Evolutionary conservation across 2,797 vertebrate genomes (phyloP), one percentile per base, ranked within the genome.

Genomic region (Typhlichthys subterraneus): DNA sequence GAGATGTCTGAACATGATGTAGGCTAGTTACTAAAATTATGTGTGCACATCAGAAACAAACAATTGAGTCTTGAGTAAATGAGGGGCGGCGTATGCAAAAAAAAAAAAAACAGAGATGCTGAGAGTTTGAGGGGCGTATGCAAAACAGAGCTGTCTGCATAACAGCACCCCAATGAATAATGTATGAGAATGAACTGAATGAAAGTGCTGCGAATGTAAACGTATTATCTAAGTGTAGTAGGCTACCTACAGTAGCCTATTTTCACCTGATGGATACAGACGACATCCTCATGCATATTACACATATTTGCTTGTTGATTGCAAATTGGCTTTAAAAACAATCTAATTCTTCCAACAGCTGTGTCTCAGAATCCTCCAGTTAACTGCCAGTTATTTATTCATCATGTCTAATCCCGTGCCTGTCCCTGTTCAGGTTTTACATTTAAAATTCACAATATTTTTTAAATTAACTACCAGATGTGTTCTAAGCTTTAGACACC

Each of bases 81-180:
- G 69, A 82, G 52, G 67, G 57, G 54, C 23, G 58, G 68, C 57
- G 67, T 74, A 46, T 29, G 23, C 23, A 29, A 29, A 29, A 23
- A 4, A 29, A 29, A 29, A 29, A 4, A 29, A 29, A 29, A 29
- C 3, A 23, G 3, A 23, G 23, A 29, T 29, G 23, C 23, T 29
- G 23, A 29, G 63, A 12, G 65, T 79, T 73, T 84, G 65, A 83
- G 82, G 65, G 65, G 71, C 76, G 64, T 72, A 80, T 80, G 80
- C 70, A 82, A 84, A 80, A 10, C 72, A 77, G 65, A 46, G 61
- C 74, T 67, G 72, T 72, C 72, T 8, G 15, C 64, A 67, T 57
- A 82, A 76, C 72, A 65, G 71, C 70, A 63, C 19, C 63, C 19
- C 38, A 42, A 81, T 84, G 70, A 87, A 88, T 86, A 67, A 85